These are phyloP conservation scores for Mylabris phalerata DNA, from an alignment of 1,140 invertebrate genomes.

Conservation along the genomic window DNA sequence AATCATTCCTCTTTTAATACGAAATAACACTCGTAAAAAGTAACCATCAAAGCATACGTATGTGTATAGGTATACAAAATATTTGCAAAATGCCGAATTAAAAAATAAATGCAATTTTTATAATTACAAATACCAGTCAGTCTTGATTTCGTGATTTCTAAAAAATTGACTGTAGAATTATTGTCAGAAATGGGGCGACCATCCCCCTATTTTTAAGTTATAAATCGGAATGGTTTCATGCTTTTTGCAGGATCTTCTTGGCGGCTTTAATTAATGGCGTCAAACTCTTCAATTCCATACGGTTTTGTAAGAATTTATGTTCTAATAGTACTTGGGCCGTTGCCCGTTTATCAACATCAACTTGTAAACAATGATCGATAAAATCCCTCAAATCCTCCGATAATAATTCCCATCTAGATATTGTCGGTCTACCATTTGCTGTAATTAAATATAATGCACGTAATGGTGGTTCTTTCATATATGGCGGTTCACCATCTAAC, in stretches of 20 bases:
- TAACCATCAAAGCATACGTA: too few species aligned
- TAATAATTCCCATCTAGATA: conserved; percentile 75
- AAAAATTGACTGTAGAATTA: background rate
- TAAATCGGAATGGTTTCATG: background rate
- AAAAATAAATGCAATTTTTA: conserved; percentile 4
- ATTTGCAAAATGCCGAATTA: too few species aligned
- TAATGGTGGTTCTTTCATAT: conserved; percentile 89
- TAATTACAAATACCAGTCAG: conserved; percentile 9
- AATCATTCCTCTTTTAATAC: too few species aligned
- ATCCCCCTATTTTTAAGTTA: background rate
- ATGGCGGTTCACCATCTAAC: conserved; percentile 96
- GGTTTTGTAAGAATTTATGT: conserved; percentile 83
- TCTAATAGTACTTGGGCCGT: conserved; percentile 77
- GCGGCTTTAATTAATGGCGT: conserved; percentile 89
- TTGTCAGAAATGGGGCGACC: background rate
- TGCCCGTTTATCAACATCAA: conserved; percentile 82
- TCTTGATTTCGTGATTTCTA: background rate
- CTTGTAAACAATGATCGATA: conserved; percentile 84
- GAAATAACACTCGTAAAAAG: too few species aligned
- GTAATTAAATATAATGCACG: conserved; percentile 94
- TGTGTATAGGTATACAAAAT: too few species aligned
- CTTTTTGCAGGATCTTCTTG: conserved; percentile 66
- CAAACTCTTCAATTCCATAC: conserved; percentile 75
- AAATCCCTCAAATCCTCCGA: conserved; percentile 75
- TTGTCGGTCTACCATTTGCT: conserved; percentile 86